Conservation (phyloP, 2,797 vertebrate species). For the Notoglanidium macrostoma region DNA sequence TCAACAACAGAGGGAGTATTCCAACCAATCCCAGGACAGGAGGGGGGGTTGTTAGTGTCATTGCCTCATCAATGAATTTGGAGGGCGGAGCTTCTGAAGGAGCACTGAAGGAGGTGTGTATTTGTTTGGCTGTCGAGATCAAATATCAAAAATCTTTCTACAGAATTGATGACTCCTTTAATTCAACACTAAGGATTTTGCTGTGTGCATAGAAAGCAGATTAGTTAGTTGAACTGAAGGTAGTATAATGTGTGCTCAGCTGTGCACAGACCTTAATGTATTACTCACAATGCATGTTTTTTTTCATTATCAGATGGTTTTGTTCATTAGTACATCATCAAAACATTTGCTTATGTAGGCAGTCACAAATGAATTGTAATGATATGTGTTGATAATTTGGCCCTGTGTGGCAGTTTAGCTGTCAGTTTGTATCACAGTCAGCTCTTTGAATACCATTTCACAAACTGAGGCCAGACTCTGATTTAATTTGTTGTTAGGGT, state of each 20-base stretch:
- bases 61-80: neutral
- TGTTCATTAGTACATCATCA: slow-evolving; percentile 1
- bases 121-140: neutral
- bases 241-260: neutral
- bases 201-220: neutral
- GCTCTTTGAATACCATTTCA: neutral
- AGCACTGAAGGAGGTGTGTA: neutral
- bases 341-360: slow-evolving; percentile 29
- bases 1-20: neutral
- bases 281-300: neutral
- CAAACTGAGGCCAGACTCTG: neutral
- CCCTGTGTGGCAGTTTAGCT: slow-evolving; percentile 5
- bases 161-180: neutral
- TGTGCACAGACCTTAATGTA: neutral
- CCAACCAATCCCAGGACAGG: neutral
- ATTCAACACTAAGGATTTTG: neutral
- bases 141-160: neutral
- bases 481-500: slow-evolving; percentile 3
- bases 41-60: neutral
- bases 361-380: slow-evolving; percentile 3
- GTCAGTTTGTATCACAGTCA: slow-evolving; percentile 21
- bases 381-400: slow-evolving; percentile 1
- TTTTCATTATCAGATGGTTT: slow-evolving; percentile 7
- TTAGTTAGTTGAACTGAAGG: neutral
- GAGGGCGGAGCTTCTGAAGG: neutral